phyloP scores from a whole-genome alignment of 2,888 invertebrate species.

The Elysia crispata region DNA sequence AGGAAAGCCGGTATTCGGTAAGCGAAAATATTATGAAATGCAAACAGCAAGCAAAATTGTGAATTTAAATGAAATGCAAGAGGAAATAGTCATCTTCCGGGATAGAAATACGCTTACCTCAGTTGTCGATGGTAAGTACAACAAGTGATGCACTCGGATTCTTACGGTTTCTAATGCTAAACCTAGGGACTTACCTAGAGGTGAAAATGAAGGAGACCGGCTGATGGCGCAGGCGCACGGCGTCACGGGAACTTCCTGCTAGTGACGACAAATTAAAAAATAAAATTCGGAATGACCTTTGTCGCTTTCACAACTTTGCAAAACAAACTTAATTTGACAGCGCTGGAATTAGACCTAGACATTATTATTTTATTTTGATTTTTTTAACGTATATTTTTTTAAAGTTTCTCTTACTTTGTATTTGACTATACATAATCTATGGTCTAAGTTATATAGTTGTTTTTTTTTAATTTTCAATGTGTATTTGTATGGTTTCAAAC shows the following conservation, averaged over 20 bases:
- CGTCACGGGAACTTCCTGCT: slow-evolving; percentile 45
- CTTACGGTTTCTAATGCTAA: background rate
- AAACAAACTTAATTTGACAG: background rate
- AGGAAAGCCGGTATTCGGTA: slow-evolving; percentile 48
- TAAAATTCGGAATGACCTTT: background rate
- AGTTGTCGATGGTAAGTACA: background rate
- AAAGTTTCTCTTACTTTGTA: too few relatives aligned
- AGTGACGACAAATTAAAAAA: slow-evolving; percentile 26
- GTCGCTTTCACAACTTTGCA: too few relatives aligned
- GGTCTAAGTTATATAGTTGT: too few relatives aligned
- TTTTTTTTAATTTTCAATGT: too few relatives aligned
- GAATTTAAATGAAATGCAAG: background rate
- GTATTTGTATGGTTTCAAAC: too few relatives aligned
- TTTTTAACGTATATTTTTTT: too few relatives aligned
- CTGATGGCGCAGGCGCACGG: slow-evolving; percentile 57
- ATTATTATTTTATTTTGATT: too few relatives aligned
- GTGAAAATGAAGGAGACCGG: slow-evolving; percentile 62
- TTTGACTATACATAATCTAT: too few relatives aligned
- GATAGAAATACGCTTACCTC: background rate
- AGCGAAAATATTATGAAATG: background rate
- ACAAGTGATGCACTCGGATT: slow-evolving; percentile 1
- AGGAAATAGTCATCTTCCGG: background rate
- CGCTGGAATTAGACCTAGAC: background rate
- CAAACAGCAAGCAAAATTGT: background rate
- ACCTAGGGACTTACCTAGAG: slow-evolving; percentile 53